phyloP scores from a whole-genome alignment of 2,888 invertebrate species.

The Andrena marginata region DNA sequence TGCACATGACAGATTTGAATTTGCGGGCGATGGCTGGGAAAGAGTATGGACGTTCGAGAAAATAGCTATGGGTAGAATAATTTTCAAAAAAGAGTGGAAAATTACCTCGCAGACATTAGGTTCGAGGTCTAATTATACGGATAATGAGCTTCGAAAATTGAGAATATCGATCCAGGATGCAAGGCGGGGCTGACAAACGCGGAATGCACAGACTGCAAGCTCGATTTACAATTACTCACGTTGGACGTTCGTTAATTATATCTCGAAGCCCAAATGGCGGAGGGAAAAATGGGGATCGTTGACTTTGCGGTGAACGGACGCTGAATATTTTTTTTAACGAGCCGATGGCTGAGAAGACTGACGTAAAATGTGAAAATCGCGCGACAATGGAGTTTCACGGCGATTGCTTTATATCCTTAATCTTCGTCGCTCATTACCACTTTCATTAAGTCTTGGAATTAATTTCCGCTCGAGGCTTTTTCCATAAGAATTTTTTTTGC shows the following conservation, averaged over 20 bases:
- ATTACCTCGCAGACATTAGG: conserved; percentile 17
- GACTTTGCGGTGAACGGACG: conserved; percentile 4
- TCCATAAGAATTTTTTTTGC: conserved; percentile 35
- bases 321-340: neutral
- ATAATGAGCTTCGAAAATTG: conserved; percentile 43
- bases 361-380: conserved; percentile 44
- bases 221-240: conserved; percentile 1
- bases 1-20: conserved; percentile 4
- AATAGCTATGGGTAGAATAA: neutral
- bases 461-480: conserved; percentile 55
- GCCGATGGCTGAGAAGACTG: neutral
- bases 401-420: conserved; percentile 60
- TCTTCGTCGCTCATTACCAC: conserved; percentile 64
- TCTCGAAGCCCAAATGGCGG: neutral
- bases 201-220: neutral
- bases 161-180: conserved; percentile 41
- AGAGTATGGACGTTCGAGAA: neutral
- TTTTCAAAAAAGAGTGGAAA: conserved; percentile 9
- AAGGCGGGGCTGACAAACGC: conserved; percentile 16
- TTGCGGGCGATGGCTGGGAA: neutral
- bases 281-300: neutral
- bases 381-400: conserved; percentile 39
- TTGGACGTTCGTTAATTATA: neutral
- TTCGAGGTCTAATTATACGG: conserved; percentile 39
- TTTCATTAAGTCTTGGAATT: conserved; percentile 56